A percentile compares a stretch with the other conserved stretches of the same genome.
phyloP scores from a whole-genome alignment of 2,113 vertebrate genomes.

The Poeciliopsis turrubarensis region DNA sequence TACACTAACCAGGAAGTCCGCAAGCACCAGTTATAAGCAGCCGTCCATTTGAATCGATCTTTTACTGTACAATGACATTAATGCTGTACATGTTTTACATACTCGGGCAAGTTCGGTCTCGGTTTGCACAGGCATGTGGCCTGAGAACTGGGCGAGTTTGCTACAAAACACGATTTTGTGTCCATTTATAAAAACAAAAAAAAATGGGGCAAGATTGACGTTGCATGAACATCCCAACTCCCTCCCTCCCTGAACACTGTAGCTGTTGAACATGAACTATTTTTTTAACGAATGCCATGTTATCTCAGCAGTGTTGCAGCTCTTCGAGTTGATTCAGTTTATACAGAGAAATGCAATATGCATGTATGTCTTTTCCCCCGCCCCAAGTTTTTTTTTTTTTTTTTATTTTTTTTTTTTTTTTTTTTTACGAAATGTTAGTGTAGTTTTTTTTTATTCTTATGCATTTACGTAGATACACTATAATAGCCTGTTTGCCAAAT shows the following conservation, averaged over 20 bases:
- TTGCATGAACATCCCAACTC: conserved; percentile 63
- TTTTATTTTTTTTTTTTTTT: conserved; percentile 49
- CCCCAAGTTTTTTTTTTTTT: conserved; percentile 21
- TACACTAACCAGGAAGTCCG: conserved; percentile 48
- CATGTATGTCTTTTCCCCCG: conserved; percentile 65
- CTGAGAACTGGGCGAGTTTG: conserved; percentile 32
- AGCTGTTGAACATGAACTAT: conserved; percentile 56
- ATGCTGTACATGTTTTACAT: conserved; percentile 46
- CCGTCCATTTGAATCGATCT: conserved; percentile 65
- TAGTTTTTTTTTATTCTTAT: conserved; percentile 62
- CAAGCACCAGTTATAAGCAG: conserved; percentile 33
- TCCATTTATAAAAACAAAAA: conserved; percentile 48
- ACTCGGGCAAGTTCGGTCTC: conserved; percentile 30
- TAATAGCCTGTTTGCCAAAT: conserved; percentile 79
- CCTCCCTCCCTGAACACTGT: conserved; percentile 55
- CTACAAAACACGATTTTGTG: conserved; percentile 56
- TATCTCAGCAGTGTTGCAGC: conserved; percentile 67
- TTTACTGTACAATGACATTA: conserved; percentile 55
- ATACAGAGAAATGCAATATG: conserved; percentile 76
- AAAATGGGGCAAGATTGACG: conserved; percentile 47
- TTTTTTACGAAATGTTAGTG: conserved; percentile 62
- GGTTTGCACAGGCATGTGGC: conserved; percentile 12
- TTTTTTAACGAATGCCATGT: conserved; percentile 64
- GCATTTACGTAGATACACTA: conserved; percentile 75
- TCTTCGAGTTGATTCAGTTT: conserved; percentile 65